phyloP scores from a whole-genome alignment of 2,888 invertebrate genomes.

The Acleris holmiana region DNA sequence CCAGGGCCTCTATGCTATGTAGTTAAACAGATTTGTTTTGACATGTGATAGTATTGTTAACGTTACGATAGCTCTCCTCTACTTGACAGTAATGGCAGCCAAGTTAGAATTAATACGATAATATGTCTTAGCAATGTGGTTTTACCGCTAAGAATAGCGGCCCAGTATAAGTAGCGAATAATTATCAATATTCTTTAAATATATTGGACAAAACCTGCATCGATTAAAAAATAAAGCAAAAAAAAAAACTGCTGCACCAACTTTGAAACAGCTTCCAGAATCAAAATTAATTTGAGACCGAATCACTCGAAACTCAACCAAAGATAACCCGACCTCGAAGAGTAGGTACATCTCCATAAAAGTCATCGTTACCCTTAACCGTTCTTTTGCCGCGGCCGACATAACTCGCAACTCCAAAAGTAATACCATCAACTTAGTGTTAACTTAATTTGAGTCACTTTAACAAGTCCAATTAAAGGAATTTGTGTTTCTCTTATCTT shows the following conservation, averaged over 20 bases:
- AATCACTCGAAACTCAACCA: conserved; percentile 17
- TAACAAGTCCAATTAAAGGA: conserved; percentile 85
- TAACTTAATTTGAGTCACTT: conserved; percentile 85
- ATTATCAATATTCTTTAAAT: too few species aligned
- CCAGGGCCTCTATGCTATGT: too few species aligned
- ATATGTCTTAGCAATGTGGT: too few species aligned
- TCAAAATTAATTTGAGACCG: neutral
- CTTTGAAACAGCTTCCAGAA: too few species aligned
- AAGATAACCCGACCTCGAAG: conserved; percentile 13
- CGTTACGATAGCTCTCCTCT: too few species aligned
- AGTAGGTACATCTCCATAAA: conserved; percentile 59
- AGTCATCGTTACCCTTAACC: conserved; percentile 63
- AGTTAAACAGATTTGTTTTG: too few species aligned
- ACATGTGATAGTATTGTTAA: too few species aligned
- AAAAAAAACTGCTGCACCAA: neutral
- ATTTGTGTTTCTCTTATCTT: conserved; percentile 85
- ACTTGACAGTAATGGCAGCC: too few species aligned
- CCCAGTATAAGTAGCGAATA: too few species aligned
- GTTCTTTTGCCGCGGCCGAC: conserved; percentile 75
- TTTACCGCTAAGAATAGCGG: too few species aligned
- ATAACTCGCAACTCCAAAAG: conserved; percentile 82
- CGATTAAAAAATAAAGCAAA: neutral
- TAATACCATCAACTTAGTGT: conserved; percentile 84
- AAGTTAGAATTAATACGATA: too few species aligned
- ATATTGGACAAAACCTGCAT: too few species aligned